Evolutionary conservation across 2,113 vertebrate species (phyloP).

Genomic region (Grus americana): DNA sequence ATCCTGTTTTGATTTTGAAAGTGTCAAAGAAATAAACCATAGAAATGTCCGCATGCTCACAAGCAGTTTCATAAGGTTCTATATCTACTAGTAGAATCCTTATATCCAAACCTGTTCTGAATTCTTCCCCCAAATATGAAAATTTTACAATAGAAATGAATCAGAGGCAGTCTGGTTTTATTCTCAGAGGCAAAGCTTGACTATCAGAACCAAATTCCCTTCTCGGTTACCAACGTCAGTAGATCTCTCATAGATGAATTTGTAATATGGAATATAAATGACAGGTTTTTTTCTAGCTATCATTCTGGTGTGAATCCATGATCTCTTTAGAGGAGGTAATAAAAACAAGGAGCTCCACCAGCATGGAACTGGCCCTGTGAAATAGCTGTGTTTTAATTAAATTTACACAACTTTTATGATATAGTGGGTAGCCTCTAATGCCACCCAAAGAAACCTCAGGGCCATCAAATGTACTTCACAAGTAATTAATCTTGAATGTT

Average conservation of each 20-base stretch:
- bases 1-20: neutral
- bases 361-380: constrained; percentile 1
- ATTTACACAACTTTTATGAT: constrained; percentile 6
- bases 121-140: neutral
- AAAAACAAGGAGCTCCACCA: neutral
- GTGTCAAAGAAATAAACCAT: neutral
- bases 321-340: neutral
- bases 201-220: neutral
- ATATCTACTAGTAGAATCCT: neutral
- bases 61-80: neutral
- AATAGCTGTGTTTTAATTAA: constrained; percentile 58
- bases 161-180: neutral
- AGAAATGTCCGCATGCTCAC: neutral
- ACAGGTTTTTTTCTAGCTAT: neutral
- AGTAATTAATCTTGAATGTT: constrained; percentile 54
- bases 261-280: neutral
- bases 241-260: neutral
- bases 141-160: neutral
- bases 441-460: neutral
- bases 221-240: neutral
- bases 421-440: neutral
- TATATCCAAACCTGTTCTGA: neutral
- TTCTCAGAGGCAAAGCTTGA: neutral
- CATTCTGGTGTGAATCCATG: neutral
- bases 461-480: constrained; percentile 24